Conservation (phyloP, 35 echinoderm and acorn worm genomes). For the Ophioderma brevispina region DNA sequence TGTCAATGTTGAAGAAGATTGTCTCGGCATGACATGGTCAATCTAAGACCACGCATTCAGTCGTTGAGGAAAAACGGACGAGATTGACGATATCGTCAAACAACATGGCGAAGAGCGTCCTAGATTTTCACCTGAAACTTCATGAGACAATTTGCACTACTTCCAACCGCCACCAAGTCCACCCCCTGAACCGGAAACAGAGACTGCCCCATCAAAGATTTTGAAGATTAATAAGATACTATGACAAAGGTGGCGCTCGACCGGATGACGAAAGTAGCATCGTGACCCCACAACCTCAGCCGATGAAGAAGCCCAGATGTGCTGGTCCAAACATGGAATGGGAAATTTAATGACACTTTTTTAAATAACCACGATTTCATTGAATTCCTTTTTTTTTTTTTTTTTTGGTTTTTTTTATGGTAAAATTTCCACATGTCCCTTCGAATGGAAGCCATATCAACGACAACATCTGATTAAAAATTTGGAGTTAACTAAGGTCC, state of each 20-base stretch:
- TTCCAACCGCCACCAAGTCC: not conserved
- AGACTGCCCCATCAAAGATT: not conserved
- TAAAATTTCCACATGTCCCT: too few species aligned
- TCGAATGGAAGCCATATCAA: too few species aligned
- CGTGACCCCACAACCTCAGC: too few species aligned
- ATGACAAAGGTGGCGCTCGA: not conserved
- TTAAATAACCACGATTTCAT: too few species aligned
- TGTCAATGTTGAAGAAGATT: not conserved
- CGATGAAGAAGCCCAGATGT: too few species aligned
- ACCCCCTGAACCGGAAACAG: conserved; percentile 4
- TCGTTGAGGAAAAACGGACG: conserved; percentile 43
- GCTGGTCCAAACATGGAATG: too few species aligned
- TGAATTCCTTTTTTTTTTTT: too few species aligned
- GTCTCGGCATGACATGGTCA: conserved; percentile 27
- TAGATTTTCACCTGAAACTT: conserved; percentile 9
- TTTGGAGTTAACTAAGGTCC: too few species aligned
- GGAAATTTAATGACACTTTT: too few species aligned
- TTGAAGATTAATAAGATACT: not conserved
- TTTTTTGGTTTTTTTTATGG: too few species aligned
- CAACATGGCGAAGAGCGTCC: not conserved
- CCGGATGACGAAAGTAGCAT: not conserved
- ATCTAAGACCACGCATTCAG: not conserved
- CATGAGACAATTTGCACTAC: not conserved
- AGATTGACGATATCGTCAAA: conserved; percentile 18
- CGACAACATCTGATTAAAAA: too few species aligned